Evolutionary conservation across 2,797 vertebrate genomes (phyloP).

Genomic region (Enteromius anoplus): DNA sequence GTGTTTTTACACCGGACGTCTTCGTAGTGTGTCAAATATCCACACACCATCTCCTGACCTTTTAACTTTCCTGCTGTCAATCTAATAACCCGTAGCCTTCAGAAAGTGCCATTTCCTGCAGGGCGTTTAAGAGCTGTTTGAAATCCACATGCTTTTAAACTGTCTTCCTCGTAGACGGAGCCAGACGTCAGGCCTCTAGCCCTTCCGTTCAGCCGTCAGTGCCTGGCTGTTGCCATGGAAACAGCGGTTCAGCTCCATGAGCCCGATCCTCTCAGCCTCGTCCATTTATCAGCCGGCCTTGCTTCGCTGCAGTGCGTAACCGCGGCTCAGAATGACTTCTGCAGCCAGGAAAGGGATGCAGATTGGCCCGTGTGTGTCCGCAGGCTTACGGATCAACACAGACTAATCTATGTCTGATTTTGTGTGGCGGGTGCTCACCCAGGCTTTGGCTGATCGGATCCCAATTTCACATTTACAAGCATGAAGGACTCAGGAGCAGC

Average conservation of each 20-base stretch:
- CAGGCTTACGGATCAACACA: constrained; percentile 53
- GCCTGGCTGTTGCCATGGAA: constrained; percentile 82
- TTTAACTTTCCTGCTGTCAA: constrained; percentile 61
- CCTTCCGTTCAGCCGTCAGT: constrained; percentile 1
- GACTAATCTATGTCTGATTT: constrained; percentile 61
- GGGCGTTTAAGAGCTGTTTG: constrained; percentile 19
- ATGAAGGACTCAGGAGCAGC: constrained; percentile 68
- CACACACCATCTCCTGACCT: constrained; percentile 24
- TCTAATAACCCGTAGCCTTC: constrained; percentile 72
- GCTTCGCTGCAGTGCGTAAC: constrained; percentile 22
- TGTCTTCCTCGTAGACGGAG: background rate
- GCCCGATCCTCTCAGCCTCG: constrained; percentile 82
- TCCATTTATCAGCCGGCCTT: constrained; percentile 82
- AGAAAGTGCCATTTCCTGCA: constrained; percentile 36
- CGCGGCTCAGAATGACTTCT: constrained; percentile 18
- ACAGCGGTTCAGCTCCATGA: constrained; percentile 74
- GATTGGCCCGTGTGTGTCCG: constrained; percentile 68
- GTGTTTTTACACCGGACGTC: background rate
- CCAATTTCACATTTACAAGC: constrained; percentile 65
- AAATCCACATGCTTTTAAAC: constrained; percentile 32
- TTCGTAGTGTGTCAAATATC: background rate
- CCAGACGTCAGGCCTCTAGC: constrained; percentile 17
- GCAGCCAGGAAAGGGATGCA: constrained; percentile 61
- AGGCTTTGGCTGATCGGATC: constrained; percentile 59
- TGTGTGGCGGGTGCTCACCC: constrained; percentile 48